A percentile compares a stretch with the other conserved stretches of the same genome.
phyloP scores from a whole-genome alignment of 1,140 invertebrate genomes.

The Gyrodactylus salaris region DNA sequence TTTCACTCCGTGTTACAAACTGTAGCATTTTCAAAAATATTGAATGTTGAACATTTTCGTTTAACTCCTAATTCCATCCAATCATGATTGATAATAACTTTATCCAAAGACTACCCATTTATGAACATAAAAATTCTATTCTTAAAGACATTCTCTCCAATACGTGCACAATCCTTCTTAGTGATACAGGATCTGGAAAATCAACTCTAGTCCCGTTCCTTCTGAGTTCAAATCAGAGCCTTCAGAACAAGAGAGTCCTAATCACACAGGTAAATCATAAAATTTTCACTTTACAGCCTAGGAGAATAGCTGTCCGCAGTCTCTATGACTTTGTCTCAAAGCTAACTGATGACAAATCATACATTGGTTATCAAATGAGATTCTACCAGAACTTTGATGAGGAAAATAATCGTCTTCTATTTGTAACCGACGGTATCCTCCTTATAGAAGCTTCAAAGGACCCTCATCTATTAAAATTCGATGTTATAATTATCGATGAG shows the following conservation, averaged over 20 bases:
- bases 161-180: slow-evolving; percentile 33
- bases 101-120: neutral
- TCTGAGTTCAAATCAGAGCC: neutral
- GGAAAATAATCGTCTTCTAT: slow-evolving; percentile 51
- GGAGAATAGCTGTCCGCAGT: neutral
- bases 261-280: too few species aligned
- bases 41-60: neutral
- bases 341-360: neutral
- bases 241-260: neutral
- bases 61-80: neutral
- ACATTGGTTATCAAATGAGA: slow-evolving; percentile 2
- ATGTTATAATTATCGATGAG: slow-evolving; percentile 5
- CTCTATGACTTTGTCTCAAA: neutral
- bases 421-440: slow-evolving; percentile 82
- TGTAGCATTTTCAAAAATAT: neutral
- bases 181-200: slow-evolving; percentile 35
- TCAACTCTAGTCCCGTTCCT: slow-evolving; percentile 17
- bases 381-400: neutral
- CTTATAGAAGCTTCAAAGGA: slow-evolving; percentile 46
- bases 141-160: neutral
- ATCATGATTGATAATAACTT: neutral
- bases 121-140: neutral
- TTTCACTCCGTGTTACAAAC: neutral
- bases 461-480: slow-evolving; percentile 8
- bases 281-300: too few species aligned